Percentiles rank a stretch among this genome's conserved stretches.
Conservation (phyloP, 2,888 invertebrate genomes). For the Acronicta aceris region DNA sequence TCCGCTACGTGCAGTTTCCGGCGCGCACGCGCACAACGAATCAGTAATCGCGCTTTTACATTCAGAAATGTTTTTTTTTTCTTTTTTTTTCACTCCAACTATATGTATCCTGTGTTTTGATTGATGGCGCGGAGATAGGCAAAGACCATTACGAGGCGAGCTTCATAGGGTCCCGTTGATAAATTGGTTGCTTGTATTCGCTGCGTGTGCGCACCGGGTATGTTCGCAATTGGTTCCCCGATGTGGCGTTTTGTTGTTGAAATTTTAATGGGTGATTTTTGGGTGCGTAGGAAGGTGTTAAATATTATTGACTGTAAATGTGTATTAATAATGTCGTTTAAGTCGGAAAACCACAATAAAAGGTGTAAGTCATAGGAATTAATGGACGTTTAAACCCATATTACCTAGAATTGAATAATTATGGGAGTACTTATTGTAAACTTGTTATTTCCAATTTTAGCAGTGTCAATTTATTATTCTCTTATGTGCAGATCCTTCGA, state of each 20-base stretch:
- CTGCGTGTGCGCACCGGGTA: conserved; percentile 64
- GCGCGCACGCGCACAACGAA: conserved; percentile 81
- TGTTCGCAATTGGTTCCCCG: conserved; percentile 73
- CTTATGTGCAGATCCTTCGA: background rate
- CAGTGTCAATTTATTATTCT: background rate
- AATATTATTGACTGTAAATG: conserved; percentile 38
- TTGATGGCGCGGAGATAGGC: conserved; percentile 82
- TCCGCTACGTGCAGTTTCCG: conserved; percentile 87
- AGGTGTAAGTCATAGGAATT: background rate
- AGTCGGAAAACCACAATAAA: conserved; percentile 10
- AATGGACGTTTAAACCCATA: background rate
- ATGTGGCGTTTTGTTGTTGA: conserved; percentile 57
- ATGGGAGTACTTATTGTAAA: too few species aligned
- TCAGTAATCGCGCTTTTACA: conserved; percentile 80
- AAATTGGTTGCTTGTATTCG: conserved; percentile 80
- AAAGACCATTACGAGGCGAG: conserved; percentile 75
- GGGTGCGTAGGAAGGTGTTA: conserved; percentile 46
- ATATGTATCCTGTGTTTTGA: conserved; percentile 86
- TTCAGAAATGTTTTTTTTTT: conserved; percentile 64
- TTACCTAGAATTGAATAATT: too few species aligned
- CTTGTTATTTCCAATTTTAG: too few species aligned
- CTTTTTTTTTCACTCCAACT: conserved; percentile 67
- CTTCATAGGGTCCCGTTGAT: conserved; percentile 74
- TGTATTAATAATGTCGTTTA: conserved; percentile 33
- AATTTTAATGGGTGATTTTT: conserved; percentile 58